Evolutionary conservation across 2,113 vertebrate genomes (phyloP).

Genomic region (Myotis lucifugus): DNA sequence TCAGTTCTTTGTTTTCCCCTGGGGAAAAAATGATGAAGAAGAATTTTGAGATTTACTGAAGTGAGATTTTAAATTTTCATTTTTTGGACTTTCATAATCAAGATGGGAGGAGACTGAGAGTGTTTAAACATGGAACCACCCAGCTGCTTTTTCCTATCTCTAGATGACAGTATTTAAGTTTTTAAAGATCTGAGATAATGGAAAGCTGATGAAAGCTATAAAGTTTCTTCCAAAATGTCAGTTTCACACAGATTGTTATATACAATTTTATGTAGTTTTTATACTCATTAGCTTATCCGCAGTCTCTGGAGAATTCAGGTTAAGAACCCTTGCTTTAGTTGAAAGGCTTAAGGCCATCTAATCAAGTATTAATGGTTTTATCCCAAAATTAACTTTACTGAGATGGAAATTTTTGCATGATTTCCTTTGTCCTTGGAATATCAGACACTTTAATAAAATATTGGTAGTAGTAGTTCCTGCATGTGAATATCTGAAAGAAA

Average conservation of each 20-base stretch:
- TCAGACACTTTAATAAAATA: slow-evolving; percentile 31
- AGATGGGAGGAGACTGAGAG: neutral
- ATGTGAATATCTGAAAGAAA: slow-evolving; percentile 37
- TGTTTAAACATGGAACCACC: slow-evolving; percentile 24
- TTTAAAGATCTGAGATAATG: neutral
- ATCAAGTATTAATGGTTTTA: slow-evolving; percentile 20
- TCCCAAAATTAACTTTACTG: slow-evolving; percentile 26
- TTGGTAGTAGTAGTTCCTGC: neutral
- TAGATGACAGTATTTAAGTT: neutral
- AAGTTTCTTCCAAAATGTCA: slow-evolving; percentile 29
- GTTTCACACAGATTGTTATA: neutral
- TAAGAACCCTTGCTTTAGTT: slow-evolving; percentile 9
- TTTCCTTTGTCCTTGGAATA: neutral
- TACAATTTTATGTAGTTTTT: slow-evolving; percentile 38
- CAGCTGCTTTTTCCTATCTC: slow-evolving; percentile 44
- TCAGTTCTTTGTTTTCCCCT: neutral
- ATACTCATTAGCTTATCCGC: neutral
- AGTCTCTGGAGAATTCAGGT: neutral
- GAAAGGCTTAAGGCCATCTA: neutral
- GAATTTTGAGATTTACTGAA: slow-evolving; percentile 13
- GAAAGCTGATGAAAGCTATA: slow-evolving; percentile 19
- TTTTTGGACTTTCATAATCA: neutral
- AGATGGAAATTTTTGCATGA: slow-evolving; percentile 31
- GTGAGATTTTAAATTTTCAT: slow-evolving; percentile 29
- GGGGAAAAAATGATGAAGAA: neutral